Evolutionary conservation across 2,113 vertebrate genomes (phyloP).

Genomic region (Mesocricetus auratus): DNA sequence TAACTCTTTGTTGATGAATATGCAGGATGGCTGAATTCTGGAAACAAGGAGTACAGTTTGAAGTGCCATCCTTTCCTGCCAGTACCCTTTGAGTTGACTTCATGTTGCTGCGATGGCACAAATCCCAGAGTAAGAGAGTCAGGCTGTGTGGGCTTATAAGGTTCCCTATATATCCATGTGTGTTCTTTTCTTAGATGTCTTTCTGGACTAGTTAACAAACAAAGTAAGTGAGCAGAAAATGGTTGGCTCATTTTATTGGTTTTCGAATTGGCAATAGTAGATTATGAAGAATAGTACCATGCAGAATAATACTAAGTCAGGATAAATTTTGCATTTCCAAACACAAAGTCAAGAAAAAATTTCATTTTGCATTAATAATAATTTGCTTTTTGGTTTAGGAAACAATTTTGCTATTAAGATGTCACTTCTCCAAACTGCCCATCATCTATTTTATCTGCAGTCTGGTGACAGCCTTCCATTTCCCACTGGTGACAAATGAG

Average conservation of each 20-base stretch:
- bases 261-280: slow-evolving; percentile 51
- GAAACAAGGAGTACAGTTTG: slow-evolving; percentile 2
- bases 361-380: slow-evolving; percentile 50
- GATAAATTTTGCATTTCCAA: slow-evolving; percentile 54
- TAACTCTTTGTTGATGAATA: slow-evolving; percentile 4
- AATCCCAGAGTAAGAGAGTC: neutral
- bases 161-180: neutral
- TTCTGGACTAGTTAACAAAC: slow-evolving; percentile 32
- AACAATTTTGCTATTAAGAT: slow-evolving; percentile 47
- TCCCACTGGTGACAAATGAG: slow-evolving; percentile 25
- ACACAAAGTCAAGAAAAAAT: slow-evolving; percentile 52
- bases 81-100: neutral
- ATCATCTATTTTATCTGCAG: neutral
- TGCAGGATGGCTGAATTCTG: neutral
- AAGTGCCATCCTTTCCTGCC: neutral
- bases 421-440: neutral
- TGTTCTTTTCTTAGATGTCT: slow-evolving; percentile 47
- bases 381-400: slow-evolving; percentile 47
- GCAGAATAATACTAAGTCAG: slow-evolving; percentile 56
- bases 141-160: neutral
- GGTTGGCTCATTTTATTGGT: slow-evolving; percentile 47
- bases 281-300: slow-evolving; percentile 28
- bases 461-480: neutral
- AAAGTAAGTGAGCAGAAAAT: neutral
- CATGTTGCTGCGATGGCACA: neutral